Evolutionary conservation across 1,140 invertebrate genomes (phyloP).

Genomic region (Paraescarpia echinospica): DNA sequence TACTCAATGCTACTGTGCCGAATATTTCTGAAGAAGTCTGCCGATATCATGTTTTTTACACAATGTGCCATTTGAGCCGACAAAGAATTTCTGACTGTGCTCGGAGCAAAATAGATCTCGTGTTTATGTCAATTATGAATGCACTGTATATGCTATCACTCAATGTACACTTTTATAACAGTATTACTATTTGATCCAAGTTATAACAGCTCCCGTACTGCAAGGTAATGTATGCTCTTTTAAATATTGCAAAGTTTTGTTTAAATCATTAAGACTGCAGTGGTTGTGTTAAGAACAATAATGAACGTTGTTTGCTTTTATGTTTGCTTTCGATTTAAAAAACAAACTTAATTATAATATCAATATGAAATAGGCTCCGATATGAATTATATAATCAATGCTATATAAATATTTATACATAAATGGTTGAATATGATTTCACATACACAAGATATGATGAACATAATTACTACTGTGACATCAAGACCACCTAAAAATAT

Average conservation of each 20-base stretch:
- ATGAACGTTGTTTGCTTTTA: not conserved
- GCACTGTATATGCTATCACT: not conserved
- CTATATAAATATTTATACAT: no score
- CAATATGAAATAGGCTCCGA: not conserved
- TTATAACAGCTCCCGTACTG: not conserved
- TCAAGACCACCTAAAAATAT: not conserved
- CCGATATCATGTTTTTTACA: not conserved
- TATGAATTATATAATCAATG: no score
- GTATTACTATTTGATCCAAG: not conserved
- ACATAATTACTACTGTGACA: not conserved
- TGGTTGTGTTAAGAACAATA: not conserved
- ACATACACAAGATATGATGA: not conserved
- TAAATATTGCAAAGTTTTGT: not conserved
- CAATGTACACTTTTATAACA: not conserved
- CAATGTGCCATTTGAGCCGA: not conserved
- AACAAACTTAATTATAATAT: not conserved
- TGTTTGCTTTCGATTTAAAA: not conserved
- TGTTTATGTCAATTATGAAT: not conserved
- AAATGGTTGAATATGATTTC: not conserved
- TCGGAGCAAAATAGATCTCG: not conserved
- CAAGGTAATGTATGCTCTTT: not conserved
- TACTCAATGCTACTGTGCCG: not conserved
- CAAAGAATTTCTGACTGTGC: not conserved
- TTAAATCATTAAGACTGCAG: not conserved
- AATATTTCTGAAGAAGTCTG: not conserved